Base-by-base conservation (phyloP, 2,888 invertebrate species). In the Furcula furcula region DNA sequence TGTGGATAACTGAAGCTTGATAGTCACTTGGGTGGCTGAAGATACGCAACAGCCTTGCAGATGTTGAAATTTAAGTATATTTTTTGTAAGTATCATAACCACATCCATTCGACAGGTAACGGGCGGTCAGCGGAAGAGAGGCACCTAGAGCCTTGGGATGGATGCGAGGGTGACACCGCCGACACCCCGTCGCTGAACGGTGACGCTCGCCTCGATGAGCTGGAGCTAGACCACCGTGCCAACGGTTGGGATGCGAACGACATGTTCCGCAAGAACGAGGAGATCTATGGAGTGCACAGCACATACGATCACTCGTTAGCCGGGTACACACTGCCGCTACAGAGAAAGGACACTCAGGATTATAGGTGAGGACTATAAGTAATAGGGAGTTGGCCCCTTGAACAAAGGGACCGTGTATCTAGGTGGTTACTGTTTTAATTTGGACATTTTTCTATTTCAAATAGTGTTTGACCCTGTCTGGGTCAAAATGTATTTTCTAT, bases 191-290 rank as follows among this genome's bases (percentile, higher is more conserved):
- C 90, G 63, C 75, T 91, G 14, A 91, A 92, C 75, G 92, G 91
- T 7, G 90, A 86, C 61, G 90, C 91, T 28, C 89, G 91, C 15
- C 90, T 92, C 37, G 92, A 92, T 27, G 94, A 94, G 57, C 75
- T 94, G 34, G 92, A 93, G 53, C 78, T 95, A 37, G 95, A 95
- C 67, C 91, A 92, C 55, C 92, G 92, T 51, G 92, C 94, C 81
- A 97, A 97, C 89, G 98, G 98, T 39, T 99, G 99, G 98, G 97
- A 98, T 89, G 94, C 95, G 1, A 93, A 95, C 77, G 98, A 98
- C 57, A 99, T 99, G 98, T 99, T 99, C 85, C 91, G 94, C 50
- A 96, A 94, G 76, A 98, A 98, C 85, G 96, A 97, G 76, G 87
- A 88, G 66, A 92, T 95, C 51, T 98, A 98, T 80, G 97, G 98